phyloP scores from a whole-genome alignment of 2,888 invertebrate genomes.

The Drosophila sordidula region DNA sequence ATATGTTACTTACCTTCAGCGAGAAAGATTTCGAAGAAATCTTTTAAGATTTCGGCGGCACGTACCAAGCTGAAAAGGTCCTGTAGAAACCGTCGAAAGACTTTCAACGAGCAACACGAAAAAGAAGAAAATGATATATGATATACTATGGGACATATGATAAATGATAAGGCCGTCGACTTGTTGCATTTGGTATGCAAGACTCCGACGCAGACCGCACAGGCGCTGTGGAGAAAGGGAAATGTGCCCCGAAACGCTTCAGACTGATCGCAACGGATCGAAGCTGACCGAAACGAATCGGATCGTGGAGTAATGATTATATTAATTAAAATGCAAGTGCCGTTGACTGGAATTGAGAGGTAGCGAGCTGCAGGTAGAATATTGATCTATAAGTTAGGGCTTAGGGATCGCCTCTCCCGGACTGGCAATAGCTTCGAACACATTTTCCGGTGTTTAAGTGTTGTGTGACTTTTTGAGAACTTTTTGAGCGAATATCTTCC shows the following conservation, averaged over 20 bases:
- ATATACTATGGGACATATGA: slow-evolving; percentile 10
- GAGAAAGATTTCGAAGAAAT: not conserved
- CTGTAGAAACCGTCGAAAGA: not conserved
- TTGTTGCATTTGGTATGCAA: slow-evolving; percentile 15
- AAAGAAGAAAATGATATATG: slow-evolving; percentile 2
- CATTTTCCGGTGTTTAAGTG: too few species aligned
- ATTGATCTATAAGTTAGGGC: slow-evolving; percentile 1
- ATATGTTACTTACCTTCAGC: not conserved
- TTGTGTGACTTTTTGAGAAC: too few species aligned
- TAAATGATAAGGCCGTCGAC: slow-evolving; percentile 5
- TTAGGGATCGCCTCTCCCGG: not conserved
- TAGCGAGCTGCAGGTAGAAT: slow-evolving; percentile 1
- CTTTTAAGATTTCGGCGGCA: not conserved
- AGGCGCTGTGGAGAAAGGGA: not conserved
- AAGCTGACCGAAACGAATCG: slow-evolving; percentile 10
- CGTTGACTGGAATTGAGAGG: slow-evolving; percentile 3
- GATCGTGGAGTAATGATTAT: slow-evolving; percentile 27
- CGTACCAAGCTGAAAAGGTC: slow-evolving; percentile 24
- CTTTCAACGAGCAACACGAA: not conserved
- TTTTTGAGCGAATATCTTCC: too few species aligned
- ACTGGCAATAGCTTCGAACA: too few species aligned
- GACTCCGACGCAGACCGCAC: slow-evolving; percentile 21
- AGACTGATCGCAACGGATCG: slow-evolving; percentile 7
- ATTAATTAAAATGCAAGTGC: slow-evolving; percentile 55
- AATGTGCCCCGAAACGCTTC: slow-evolving; percentile 9